Evolutionary conservation across 2,888 invertebrate genomes (phyloP).

Genomic region (Pseudanteris insignis): DNA sequence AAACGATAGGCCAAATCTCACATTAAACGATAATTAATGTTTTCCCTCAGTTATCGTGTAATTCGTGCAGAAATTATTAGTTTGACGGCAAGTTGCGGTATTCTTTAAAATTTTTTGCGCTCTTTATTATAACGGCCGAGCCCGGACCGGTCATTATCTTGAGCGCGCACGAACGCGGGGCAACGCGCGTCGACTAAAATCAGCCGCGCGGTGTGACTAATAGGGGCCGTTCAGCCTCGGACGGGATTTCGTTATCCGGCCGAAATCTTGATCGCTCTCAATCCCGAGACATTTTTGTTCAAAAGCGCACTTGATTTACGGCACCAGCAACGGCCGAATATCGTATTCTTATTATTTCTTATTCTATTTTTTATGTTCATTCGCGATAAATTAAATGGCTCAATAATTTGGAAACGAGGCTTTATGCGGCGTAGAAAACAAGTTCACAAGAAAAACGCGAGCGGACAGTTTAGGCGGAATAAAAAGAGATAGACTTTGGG

Average conservation of each 20-base stretch:
- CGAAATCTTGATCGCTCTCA: constrained; percentile 36
- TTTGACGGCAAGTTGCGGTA: constrained; percentile 31
- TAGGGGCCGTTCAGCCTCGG: constrained; percentile 42
- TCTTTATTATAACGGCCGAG: constrained; percentile 39
- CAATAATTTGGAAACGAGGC: not conserved
- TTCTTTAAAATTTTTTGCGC: constrained; percentile 42
- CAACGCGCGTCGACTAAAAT: constrained; percentile 10
- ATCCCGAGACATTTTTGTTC: constrained; percentile 23
- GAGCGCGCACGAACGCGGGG: constrained; percentile 37
- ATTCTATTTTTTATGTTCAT: not conserved
- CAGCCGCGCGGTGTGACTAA: constrained; percentile 47
- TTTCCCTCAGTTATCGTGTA: constrained; percentile 30
- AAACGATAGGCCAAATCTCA: constrained; percentile 38
- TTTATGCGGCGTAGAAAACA: not conserved
- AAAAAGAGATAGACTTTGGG: no score
- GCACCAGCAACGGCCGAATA: constrained; percentile 16
- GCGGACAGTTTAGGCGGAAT: not conserved
- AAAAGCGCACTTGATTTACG: constrained; percentile 20
- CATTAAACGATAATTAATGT: constrained; percentile 29
- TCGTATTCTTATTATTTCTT: no score
- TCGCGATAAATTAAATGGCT: constrained; percentile 16
- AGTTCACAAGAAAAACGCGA: not conserved
- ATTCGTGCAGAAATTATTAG: constrained; percentile 38
- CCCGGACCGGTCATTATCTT: constrained; percentile 44
- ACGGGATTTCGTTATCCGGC: constrained; percentile 28